Evolutionary conservation across 2,888 invertebrate genomes (phyloP).

Genomic region (Thyatira batis): DNA sequence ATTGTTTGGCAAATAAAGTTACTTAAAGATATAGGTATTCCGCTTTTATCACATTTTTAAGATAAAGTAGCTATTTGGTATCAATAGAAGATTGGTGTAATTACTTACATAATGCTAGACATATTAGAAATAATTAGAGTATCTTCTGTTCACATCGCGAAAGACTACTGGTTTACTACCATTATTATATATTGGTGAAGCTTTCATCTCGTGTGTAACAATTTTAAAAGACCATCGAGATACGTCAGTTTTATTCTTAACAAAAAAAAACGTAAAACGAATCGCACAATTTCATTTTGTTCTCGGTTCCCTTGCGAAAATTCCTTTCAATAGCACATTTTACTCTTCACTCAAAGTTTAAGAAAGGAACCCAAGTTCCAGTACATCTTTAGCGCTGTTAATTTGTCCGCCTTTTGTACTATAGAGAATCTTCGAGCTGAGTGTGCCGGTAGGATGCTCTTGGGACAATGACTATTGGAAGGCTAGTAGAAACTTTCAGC

Average conservation of each 20-base stretch:
- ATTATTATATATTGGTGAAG: constrained; percentile 16
- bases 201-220: constrained; percentile 32
- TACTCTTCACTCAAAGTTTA: constrained; percentile 40
- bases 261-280: constrained; percentile 38
- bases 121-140: too few relatives aligned
- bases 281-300: constrained; percentile 57
- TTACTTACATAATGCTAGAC: too few relatives aligned
- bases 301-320: constrained; percentile 57
- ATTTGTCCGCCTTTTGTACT: constrained; percentile 44
- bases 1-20: too few relatives aligned
- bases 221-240: constrained; percentile 58
- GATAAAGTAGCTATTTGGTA: too few relatives aligned
- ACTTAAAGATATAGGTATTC: too few relatives aligned
- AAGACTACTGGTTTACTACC: too few relatives aligned
- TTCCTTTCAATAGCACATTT: constrained; percentile 57
- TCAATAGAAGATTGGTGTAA: too few relatives aligned
- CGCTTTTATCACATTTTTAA: too few relatives aligned
- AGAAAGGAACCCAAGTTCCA: constrained; percentile 44
- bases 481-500: constrained; percentile 16
- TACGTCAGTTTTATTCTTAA: constrained; percentile 57
- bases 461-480: constrained; percentile 27
- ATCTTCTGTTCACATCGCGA: too few relatives aligned
- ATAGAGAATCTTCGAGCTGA: constrained; percentile 26
- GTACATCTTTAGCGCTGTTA: constrained; percentile 50
- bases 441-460: constrained; percentile 32